Conservation (phyloP, 2,797 vertebrate species). For the Acanthornis magna region DNA sequence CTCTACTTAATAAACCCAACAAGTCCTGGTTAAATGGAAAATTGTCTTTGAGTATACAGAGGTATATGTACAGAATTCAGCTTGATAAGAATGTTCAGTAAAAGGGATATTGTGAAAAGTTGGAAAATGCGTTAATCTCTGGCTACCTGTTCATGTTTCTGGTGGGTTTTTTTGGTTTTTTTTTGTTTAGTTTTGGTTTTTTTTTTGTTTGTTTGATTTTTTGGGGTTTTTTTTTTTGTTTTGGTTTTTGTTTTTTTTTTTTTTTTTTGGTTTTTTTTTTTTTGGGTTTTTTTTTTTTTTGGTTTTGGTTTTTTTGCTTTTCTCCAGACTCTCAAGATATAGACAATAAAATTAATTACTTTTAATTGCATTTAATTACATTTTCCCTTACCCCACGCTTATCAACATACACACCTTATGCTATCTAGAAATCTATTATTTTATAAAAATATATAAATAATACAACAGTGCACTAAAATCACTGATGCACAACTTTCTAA, state of each 20-base stretch:
- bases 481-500: neutral
- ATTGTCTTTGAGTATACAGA: neutral
- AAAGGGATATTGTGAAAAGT: neutral
- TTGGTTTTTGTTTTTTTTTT: neutral
- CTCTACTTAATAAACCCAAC: neutral
- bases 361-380: too few relatives aligned
- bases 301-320: neutral
- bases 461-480: neutral
- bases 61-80: neutral
- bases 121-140: neutral
- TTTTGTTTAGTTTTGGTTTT: neutral
- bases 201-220: too few relatives aligned
- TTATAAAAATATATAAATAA: neutral
- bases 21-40: neutral
- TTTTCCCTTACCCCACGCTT: neutral
- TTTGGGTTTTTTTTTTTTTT: too few relatives aligned
- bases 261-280: neutral
- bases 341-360: neutral
- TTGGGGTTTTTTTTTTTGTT: neutral
- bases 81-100: neutral
- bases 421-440: neutral
- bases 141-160: neutral
- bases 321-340: fast-evolving
- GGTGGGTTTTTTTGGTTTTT: too few relatives aligned
- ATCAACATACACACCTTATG: fast-evolving